Base-by-base conservation (phyloP, 1,140 invertebrate genomes). In the Drosophila teissieri region DNA sequence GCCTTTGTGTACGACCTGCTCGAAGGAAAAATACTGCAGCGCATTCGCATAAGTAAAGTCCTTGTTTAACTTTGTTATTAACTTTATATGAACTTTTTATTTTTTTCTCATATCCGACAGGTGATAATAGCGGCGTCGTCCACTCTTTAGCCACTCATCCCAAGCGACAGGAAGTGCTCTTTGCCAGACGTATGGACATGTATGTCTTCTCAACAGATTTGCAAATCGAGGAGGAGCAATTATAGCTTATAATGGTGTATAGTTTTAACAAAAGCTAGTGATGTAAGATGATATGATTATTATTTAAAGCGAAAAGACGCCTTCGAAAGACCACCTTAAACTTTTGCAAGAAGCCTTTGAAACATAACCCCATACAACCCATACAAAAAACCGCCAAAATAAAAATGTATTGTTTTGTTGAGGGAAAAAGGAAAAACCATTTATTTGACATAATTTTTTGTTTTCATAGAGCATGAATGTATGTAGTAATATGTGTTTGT, bases 1-100 rank as follows among this genome's bases (percentile, higher is more conserved):
- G 93, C 98, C 3, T 97, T 96, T 93, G 94, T 96, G 76, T 99
- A 97, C 97, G 97, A 98, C 92, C 93, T 99, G 49, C 94, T 98
- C 5, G 95, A 95, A 75, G 95, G 94, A 31, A 95, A 94, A 79
- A 93, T 96, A 34, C 88, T 95, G 0, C 93, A 92, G 46, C 94
- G 94, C 70, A 83, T 94, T 14, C 90, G 83, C 15, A 92, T 93
- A 36, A 91, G 93, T 74, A 92, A 86, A 2, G 0, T 0, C 10
- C 2, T 31, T 44, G 65, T 22, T 8, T n/a, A 14, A 31, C 14
- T 62, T 24, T 1, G 4, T 6, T 15, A 4, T 5, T 2, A 11
- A 10, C 1, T 14, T 8, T 14, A 12, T 17, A 15, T n/a, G 24
- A 6, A 34, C 12, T 24, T 15, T 22, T 19, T 14, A 4, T 0